Evolutionary conservation across 2,888 invertebrate genomes (phyloP), one percentile per base, ranked within the genome.

Genomic region (Cheiracanthium punctorium): DNA sequence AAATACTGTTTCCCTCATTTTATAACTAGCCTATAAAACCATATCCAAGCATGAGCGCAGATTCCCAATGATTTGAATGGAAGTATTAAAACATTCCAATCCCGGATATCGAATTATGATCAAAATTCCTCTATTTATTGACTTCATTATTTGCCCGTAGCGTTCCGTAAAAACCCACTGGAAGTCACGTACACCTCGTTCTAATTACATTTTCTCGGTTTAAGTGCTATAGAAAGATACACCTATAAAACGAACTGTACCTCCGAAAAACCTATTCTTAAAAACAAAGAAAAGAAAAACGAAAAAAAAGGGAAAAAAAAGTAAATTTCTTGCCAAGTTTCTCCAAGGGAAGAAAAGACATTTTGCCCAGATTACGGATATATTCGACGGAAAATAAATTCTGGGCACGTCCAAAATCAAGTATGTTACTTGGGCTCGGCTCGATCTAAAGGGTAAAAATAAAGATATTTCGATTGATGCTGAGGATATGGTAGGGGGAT

Each of bases 391-490:
- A 43, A 64, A 82, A 82, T 82, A 82, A 82, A 82, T 71, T 76
- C 82, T 75, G 75, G 58, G 43, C 82, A 82, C 82, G 82, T 82
- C 76, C 70, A 33, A 76, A 82, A 82, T 82, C 82, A 82, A 76
- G 82, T 76, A 43, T 70, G 58, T 75, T 70, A 67, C 52, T 64
- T 41, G 48, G 24, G 20, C 20, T 5, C 43, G n/a, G 33, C 77
- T 74, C 75, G 76, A 75, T 82, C 52, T 71, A 48, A 71, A 76
- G 71, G 73, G 76, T 41, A 81, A 73, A 74, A 80, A 70, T 81
- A 69, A 76, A 69, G 81, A 81, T 81, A 69, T 74, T 33, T 80
- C 69, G 67, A 30, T n/a, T 32, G 72, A 72, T 43, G 41, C 20
- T n/a, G 29, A 2, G 52, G 43, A 71, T 41, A 71, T 64, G 28